These are phyloP conservation scores for Heteromurus nitidus DNA, from an alignment of 2,888 invertebrate species.

Conservation along the genomic window DNA sequence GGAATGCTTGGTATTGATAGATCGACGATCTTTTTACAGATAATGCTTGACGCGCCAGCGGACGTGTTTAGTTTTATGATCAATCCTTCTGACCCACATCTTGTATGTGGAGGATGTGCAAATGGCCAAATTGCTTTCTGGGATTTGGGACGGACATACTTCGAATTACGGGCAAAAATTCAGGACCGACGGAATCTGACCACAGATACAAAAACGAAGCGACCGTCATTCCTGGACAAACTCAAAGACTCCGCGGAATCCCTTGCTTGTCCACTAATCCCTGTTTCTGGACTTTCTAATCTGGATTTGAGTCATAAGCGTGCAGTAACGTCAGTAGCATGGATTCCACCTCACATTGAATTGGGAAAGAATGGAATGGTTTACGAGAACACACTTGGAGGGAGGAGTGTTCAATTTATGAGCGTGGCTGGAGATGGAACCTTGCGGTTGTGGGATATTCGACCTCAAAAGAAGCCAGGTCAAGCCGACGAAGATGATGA, in stretches of 20 bases:
- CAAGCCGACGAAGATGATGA: slow-evolving; percentile 66
- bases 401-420: slow-evolving; percentile 69
- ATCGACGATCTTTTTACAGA: slow-evolving; percentile 27
- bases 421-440: slow-evolving; percentile 70
- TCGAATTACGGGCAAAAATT: slow-evolving; percentile 66
- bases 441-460: slow-evolving; percentile 70
- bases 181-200: slow-evolving; percentile 62
- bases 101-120: slow-evolving; percentile 72
- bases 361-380: slow-evolving; percentile 71
- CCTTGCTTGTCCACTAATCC: slow-evolving; percentile 70
- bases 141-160: slow-evolving; percentile 69
- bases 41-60: slow-evolving; percentile 71
- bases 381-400: slow-evolving; percentile 65
- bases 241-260: slow-evolving; percentile 71
- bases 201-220: slow-evolving; percentile 18
- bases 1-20: neutral
- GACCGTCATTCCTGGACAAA: slow-evolving; percentile 68
- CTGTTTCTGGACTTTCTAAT: slow-evolving; percentile 68
- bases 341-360: slow-evolving; percentile 72
- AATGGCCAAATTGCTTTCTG: slow-evolving; percentile 73
- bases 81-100: slow-evolving; percentile 70
- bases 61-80: slow-evolving; percentile 71
- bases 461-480: slow-evolving; percentile 64
- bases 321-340: slow-evolving; percentile 68
- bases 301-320: slow-evolving; percentile 70